Base-by-base conservation (phyloP, 2,888 invertebrate species). In the Ormyrus thymus region DNA sequence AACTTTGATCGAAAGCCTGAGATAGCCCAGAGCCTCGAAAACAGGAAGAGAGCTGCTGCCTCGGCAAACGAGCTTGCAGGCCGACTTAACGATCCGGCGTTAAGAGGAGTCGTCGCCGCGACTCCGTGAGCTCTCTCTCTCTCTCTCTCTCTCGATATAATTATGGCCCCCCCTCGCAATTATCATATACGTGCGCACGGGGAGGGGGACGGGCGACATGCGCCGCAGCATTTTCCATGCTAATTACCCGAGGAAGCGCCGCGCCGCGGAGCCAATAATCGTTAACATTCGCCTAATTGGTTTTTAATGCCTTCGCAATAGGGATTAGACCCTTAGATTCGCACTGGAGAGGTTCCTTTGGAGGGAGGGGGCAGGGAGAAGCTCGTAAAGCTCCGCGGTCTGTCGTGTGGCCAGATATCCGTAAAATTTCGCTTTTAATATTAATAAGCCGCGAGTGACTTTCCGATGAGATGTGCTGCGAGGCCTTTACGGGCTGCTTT, bases 231-330 rank as follows among this genome's bases (percentile, higher is more conserved):
- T 75, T 79, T 65, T 61, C 71, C 53, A 79, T 71, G 79, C 55
- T 76, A 66, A 79, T 79, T 66, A 45, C 69, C 45, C 11, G 59
- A 7, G 29, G 48, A 58, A 11, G 50, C 11, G 55, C 29, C 6
- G 6, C 29, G 45, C 45, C 29, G 56, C 5, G 46, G 13, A 56
- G 45, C 29, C 71, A 65, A 71, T 71, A 64, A 71, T 53, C 70
- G 71, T 71, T 65, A 71, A 66, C 70, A 46, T 70, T 76, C 65
- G 64, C 56, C 13, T 70, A 76, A 76, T 76, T 76, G 51, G 70
- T 70, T 76, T 70, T 76, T 71, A 55, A 70, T 66, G 71, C 58
- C 46, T 65, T 29, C 45, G 48, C 71, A 77, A 71, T 45, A 43
- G 53, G 29, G 70, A 76, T 70, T 70, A 76, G 53, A n/a, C 46